phyloP scores from a whole-genome alignment of 2,113 vertebrate species.

The Lutjanus erythropterus region DNA sequence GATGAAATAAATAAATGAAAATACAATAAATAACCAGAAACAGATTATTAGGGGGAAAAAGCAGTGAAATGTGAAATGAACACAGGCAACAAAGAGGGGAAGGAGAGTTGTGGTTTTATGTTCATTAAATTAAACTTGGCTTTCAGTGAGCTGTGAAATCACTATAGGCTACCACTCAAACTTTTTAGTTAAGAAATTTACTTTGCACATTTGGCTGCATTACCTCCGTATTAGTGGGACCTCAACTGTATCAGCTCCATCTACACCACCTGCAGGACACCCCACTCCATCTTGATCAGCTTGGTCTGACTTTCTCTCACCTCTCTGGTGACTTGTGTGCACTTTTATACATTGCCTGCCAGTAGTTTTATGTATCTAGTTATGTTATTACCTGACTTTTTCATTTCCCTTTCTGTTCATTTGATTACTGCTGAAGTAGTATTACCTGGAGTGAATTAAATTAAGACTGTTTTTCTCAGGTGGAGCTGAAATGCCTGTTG shows the following conservation, averaged over 20 bases:
- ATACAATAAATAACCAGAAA: not conserved
- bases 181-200: slow-evolving; percentile 5
- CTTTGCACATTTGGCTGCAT: not conserved
- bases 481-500: not conserved
- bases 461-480: not conserved
- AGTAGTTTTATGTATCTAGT: slow-evolving; percentile 1
- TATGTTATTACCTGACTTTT: not conserved
- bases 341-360: not conserved
- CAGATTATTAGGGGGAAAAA: not conserved
- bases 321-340: not conserved
- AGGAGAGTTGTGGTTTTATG: not conserved
- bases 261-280: not conserved
- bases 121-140: not conserved
- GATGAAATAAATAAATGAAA: not conserved
- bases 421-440: not conserved
- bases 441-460: not conserved
- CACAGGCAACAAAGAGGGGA: not conserved
- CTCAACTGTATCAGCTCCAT: not conserved
- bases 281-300: not conserved
- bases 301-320: not conserved
- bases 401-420: not conserved
- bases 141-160: slow-evolving; percentile 21
- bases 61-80: not conserved
- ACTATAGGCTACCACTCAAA: not conserved
- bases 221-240: not conserved